Conservation (phyloP, 1,140 invertebrate species). For the Drosophila leontia region DNA sequence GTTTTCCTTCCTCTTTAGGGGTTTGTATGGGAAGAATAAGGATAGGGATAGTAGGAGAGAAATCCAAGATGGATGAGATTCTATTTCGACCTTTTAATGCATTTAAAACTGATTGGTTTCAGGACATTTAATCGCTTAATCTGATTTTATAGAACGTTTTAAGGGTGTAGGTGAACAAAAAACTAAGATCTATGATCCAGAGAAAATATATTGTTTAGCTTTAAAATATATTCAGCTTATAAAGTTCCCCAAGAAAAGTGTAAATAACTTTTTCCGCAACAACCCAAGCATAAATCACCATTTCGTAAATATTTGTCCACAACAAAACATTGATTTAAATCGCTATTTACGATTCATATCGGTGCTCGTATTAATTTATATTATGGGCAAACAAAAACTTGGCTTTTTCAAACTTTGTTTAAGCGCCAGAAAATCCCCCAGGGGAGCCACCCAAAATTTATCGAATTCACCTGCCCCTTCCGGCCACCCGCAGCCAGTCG, state of each 20-base stretch:
- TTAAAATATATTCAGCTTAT: neutral
- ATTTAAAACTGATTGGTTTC: conserved; percentile 1
- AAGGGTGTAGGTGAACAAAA: too few species aligned
- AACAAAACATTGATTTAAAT: conserved; percentile 13
- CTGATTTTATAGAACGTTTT: neutral
- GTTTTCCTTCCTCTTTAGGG: conserved; percentile 2
- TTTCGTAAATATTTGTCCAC: conserved; percentile 6
- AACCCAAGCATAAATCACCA: conserved; percentile 5
- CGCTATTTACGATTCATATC: conserved; percentile 23
- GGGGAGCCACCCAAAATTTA: neutral
- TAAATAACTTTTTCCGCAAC: neutral
- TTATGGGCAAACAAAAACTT: conserved; percentile 24
- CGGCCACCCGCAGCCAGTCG: conserved; percentile 3
- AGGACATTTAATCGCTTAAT: neutral
- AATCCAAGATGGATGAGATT: conserved; percentile 5
- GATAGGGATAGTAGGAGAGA: neutral
- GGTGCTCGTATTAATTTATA: conserved; percentile 8
- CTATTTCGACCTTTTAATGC: conserved; percentile 1
- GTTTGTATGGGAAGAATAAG: neutral
- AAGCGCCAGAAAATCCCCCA: conserved; percentile 3
- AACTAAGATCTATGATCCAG: too few species aligned
- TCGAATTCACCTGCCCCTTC: conserved; percentile 13
- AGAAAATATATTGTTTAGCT: neutral
- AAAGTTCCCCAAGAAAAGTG: neutral
- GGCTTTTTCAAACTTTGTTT: conserved; percentile 17